These are phyloP conservation scores for Diaprepes abbreviatus DNA, from an alignment of 2,888 invertebrate genomes.

Conservation along the genomic window DNA sequence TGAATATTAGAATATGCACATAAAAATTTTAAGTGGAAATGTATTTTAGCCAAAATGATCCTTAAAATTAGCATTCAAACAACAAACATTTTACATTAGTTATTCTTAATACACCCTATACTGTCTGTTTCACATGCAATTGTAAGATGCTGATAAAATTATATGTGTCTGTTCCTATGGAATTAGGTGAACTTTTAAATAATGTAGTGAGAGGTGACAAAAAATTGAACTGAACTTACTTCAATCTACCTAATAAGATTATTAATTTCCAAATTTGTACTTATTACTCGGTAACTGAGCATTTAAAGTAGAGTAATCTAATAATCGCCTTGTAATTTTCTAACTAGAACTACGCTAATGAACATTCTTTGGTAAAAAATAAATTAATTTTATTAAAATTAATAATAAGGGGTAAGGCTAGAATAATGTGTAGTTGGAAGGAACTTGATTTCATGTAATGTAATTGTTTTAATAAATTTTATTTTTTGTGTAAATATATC, in stretches of 20 bases:
- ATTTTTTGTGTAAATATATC: too few species aligned
- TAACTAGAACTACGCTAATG: constrained; percentile 12
- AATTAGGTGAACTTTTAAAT: not conserved
- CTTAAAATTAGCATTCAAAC: too few species aligned
- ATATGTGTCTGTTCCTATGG: not conserved
- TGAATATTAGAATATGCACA: too few species aligned
- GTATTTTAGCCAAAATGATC: too few species aligned
- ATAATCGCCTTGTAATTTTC: not conserved
- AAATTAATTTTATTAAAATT: not conserved
- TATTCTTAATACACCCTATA: too few species aligned
- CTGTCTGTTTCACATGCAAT: too few species aligned
- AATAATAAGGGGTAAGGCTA: not conserved
- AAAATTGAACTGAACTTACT: not conserved
- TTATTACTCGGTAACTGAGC: not conserved
- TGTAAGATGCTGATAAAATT: not conserved
- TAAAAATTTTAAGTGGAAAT: too few species aligned
- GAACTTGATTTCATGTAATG: not conserved
- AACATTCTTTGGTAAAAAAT: constrained; percentile 12
- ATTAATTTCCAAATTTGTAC: constrained; percentile 10
- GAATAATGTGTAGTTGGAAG: not conserved
- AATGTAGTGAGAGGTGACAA: not conserved
- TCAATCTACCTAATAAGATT: not conserved
- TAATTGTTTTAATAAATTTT: not conserved
- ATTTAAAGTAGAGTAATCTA: not conserved
- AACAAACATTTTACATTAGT: too few species aligned